These are phyloP conservation scores for Diloba caeruleocephala DNA, from an alignment of 2,888 invertebrate species.

Conservation along the genomic window DNA sequence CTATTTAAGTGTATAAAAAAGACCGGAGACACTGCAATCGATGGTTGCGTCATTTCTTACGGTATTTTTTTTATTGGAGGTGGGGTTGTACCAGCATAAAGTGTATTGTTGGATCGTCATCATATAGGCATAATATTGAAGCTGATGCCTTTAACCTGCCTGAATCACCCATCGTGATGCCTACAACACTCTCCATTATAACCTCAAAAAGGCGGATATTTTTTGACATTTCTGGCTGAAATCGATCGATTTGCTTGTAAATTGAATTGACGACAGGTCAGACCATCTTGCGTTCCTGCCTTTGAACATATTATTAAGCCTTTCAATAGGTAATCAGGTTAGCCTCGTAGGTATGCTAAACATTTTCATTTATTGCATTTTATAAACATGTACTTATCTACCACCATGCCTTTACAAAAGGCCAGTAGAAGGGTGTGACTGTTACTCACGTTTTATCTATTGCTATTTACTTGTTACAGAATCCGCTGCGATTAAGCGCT, in stretches of 20 bases:
- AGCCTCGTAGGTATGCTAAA: too few relatives aligned
- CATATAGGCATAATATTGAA: slow-evolving; percentile 19
- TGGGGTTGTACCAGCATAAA: slow-evolving; percentile 22
- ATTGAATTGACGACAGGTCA: slow-evolving; percentile 1
- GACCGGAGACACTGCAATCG: neutral
- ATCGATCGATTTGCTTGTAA: slow-evolving; percentile 17
- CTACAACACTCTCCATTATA: slow-evolving; percentile 15
- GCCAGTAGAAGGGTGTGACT: too few relatives aligned
- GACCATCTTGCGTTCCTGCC: slow-evolving; percentile 21
- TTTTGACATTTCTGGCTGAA: slow-evolving; percentile 25
- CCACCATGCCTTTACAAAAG: too few relatives aligned
- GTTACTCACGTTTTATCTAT: too few relatives aligned
- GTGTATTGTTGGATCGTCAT: slow-evolving; percentile 5
- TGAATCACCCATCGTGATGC: slow-evolving; percentile 4
- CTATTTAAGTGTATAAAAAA: slow-evolving; percentile 17
- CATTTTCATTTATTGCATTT: too few relatives aligned
- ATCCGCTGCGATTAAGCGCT: too few relatives aligned
- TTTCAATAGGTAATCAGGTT: too few relatives aligned
- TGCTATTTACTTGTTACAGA: too few relatives aligned
- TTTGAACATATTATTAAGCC: too few relatives aligned
- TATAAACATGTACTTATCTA: too few relatives aligned
- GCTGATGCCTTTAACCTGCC: slow-evolving; percentile 4
- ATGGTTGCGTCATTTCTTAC: slow-evolving; percentile 18
- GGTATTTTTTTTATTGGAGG: slow-evolving; percentile 14
- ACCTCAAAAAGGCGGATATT: slow-evolving; percentile 9